Base-by-base conservation (phyloP, 53 echinoderm and acorn worm genomes). In the Holothuria leucospilota region DNA sequence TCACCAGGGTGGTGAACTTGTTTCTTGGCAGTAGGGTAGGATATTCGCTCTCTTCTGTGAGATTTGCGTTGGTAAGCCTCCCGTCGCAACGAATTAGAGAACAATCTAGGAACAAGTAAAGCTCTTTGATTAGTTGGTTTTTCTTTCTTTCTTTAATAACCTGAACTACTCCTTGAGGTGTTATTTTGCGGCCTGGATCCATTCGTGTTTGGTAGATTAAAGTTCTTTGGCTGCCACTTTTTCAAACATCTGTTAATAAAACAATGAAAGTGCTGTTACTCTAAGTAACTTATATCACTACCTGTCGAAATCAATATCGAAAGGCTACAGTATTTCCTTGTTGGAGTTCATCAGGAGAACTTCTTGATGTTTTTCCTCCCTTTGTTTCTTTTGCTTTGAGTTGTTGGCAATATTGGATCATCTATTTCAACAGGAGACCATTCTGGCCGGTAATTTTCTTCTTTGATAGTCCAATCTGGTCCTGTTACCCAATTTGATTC, bases 101-200 rank as follows among this genome's bases (percentile, higher is more conserved):
- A 64, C 27, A 1, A 25, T 64, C 64, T 9, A 64, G 20, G 27
- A 64, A 64, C 6, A 64, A 27, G 16, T 64, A 2, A 64, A 69
- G 69, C 38, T 69, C 38, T 13, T 69, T 69, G 69, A 69, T 28
- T 34, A 69, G 38, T 29, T 69, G 69, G 38, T 69, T 69, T 28
- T 34, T 69, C 29, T 69, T 69, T 34, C 34, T 34, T 34, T 34
- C 34, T 34, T 34, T 34, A 34, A 34, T 34, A 34, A 34, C 2
- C 8, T 64, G 24, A 64, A 6, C 0, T 64, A 5, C 20, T 25
- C 25, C 14, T 26, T 12, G 21, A 11, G 21, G 25, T 65, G 65
- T 20, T 65, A 5, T 65, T 65, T 15, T 8, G 16, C 64, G 8
- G 64, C 65, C 21, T 65, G 8, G 24, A 65, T 8, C 65, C 65